phyloP scores from a whole-genome alignment of 2,888 invertebrate species.

The Rambutsinella grinnellia region DNA sequence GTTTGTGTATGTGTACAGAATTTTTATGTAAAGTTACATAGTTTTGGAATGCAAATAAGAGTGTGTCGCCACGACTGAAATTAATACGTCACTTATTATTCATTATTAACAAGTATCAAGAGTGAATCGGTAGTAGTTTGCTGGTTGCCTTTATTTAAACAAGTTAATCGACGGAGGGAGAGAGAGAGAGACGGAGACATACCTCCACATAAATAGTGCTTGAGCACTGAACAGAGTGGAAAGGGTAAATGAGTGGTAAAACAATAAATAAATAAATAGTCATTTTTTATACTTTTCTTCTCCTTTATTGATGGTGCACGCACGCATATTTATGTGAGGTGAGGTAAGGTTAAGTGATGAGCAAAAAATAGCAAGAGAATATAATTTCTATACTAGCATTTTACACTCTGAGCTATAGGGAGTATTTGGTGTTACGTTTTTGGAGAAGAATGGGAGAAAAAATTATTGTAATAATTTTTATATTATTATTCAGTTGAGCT shows the following conservation, averaged over 20 bases:
- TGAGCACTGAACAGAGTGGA: neutral
- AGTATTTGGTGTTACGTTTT: neutral
- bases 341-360: slow-evolving; percentile 3
- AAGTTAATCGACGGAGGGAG: neutral
- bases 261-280: slow-evolving; percentile 5
- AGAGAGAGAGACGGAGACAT: neutral
- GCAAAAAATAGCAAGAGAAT: neutral
- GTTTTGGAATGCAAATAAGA: slow-evolving; percentile 37
- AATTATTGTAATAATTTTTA: slow-evolving; percentile 41
- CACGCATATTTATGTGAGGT: slow-evolving; percentile 1
- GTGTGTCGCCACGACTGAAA: slow-evolving; percentile 34
- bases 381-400: neutral
- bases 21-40: slow-evolving; percentile 7
- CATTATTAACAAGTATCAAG: slow-evolving; percentile 14
- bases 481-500: slow-evolving; percentile 52
- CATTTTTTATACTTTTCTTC: neutral
- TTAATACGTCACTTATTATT: slow-evolving; percentile 42
- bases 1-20: slow-evolving; percentile 48
- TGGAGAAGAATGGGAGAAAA: neutral
- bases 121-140: neutral
- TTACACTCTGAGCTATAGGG: neutral
- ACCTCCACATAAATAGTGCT: neutral
- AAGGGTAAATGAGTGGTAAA: neutral
- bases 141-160: neutral
- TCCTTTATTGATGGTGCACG: neutral